Percentiles rank a stretch among this genome's conserved stretches.
Conservation (phyloP, 2,888 invertebrate species). For the Kuschelorhynchus macadamiae region DNA sequence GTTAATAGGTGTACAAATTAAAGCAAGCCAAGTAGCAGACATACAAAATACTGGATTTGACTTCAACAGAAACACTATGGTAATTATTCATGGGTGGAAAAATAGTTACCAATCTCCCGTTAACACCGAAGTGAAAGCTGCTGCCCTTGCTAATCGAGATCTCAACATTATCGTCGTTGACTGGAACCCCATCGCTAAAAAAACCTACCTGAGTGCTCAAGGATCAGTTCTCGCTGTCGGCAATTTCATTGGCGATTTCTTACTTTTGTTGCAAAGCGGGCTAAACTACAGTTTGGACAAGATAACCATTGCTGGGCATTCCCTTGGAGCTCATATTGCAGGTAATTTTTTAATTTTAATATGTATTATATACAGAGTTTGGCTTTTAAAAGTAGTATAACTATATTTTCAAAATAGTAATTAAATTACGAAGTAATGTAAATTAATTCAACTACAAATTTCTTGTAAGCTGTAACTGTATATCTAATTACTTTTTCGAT, state of each 20-base stretch:
- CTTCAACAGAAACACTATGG: constrained; percentile 53
- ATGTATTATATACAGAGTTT: too few species aligned
- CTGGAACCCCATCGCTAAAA: constrained; percentile 57
- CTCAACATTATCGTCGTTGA: constrained; percentile 63
- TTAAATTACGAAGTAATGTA: too few species aligned
- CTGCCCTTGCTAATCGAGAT: constrained; percentile 54
- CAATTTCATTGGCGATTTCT: constrained; percentile 56
- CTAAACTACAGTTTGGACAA: constrained; percentile 28
- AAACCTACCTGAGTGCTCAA: constrained; percentile 51
- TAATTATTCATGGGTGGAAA: constrained; percentile 63
- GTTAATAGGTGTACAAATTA: constrained; percentile 35
- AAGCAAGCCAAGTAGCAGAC: constrained; percentile 36
- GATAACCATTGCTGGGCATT: constrained; percentile 52
- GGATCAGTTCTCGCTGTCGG: constrained; percentile 56
- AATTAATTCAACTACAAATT: too few species aligned
- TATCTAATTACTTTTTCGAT: too few species aligned
- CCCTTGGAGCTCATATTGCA: constrained; percentile 63
- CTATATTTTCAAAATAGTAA: neutral
- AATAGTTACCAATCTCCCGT: constrained; percentile 56
- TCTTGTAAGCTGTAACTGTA: too few species aligned
- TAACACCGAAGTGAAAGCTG: constrained; percentile 55
- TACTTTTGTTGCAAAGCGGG: constrained; percentile 31
- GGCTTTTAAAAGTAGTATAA: too few species aligned
- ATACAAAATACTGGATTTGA: constrained; percentile 52
- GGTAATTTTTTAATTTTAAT: too few species aligned